Percentiles rank a stretch among this genome's conserved stretches.
Evolutionary conservation across 2,888 invertebrate genomes (phyloP).

Genomic region (Pantelozetes paolii): DNA sequence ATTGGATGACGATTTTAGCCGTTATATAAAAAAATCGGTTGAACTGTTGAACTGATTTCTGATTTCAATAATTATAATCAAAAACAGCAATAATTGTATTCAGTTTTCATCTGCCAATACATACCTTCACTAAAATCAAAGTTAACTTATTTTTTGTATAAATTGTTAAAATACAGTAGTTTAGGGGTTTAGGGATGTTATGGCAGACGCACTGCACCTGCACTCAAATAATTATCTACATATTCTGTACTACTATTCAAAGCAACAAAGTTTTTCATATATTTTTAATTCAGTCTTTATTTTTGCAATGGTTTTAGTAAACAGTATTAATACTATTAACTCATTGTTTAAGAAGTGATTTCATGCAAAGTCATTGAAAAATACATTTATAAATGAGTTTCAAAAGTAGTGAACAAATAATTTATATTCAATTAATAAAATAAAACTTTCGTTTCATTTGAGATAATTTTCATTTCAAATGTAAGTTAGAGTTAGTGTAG

Average conservation of each 20-base stretch:
- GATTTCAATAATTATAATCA: constrained; percentile 6
- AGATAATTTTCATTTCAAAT: constrained; percentile 13
- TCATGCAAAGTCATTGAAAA: neutral
- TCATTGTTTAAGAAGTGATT: neutral
- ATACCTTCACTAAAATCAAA: neutral
- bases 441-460: no score
- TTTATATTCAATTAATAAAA: no score
- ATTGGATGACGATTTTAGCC: constrained; percentile 26
- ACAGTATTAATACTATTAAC: neutral
- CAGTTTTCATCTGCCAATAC: constrained; percentile 7
- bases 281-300: neutral
- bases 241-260: no score
- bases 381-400: no score
- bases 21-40: constrained; percentile 36
- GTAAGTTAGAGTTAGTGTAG: neutral
- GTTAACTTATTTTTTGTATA: neutral
- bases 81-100: constrained; percentile 23
- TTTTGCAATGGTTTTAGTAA: neutral
- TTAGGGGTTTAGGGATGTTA: neutral
- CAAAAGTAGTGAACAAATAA: no score
- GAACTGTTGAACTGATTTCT: no score
- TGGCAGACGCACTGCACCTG: constrained; percentile 25
- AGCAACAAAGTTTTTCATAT: neutral
- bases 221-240: constrained; percentile 22
- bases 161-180: no score